Conservation (phyloP, 2,888 invertebrate species). For the Hermaeophaga mercurialis region DNA sequence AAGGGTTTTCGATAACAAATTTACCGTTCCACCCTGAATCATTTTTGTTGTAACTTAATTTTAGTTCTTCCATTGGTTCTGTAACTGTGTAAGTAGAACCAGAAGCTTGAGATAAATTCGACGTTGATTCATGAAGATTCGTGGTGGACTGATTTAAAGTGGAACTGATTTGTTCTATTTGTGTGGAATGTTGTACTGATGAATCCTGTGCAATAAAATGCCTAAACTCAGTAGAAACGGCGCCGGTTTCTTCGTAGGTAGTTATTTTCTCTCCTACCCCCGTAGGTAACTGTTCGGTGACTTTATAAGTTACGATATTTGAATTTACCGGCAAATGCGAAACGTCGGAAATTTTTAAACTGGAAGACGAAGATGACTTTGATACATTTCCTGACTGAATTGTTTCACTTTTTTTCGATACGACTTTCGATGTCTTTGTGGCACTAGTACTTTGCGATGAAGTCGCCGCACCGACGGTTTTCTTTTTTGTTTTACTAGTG, state of each 20-base stretch:
- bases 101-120: conserved; percentile 51
- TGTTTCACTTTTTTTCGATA: conserved; percentile 35
- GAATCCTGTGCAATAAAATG: conserved; percentile 52
- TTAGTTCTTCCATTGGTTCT: conserved; percentile 55
- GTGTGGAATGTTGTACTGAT: conserved; percentile 42
- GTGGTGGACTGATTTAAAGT: conserved; percentile 52
- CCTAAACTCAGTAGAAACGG: conserved; percentile 53
- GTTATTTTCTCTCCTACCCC: conserved; percentile 56
- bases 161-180: conserved; percentile 54
- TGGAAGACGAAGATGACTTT: conserved; percentile 54
- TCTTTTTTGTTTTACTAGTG: conserved; percentile 46
- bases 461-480: conserved; percentile 29
- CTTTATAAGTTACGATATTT: conserved; percentile 51
- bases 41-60: conserved; percentile 52
- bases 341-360: conserved; percentile 55
- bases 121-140: conserved; percentile 51
- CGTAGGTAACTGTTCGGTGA: conserved; percentile 53
- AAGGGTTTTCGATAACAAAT: conserved; percentile 55
- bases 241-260: conserved; percentile 50
- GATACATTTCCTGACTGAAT: conserved; percentile 44
- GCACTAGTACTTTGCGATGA: conserved; percentile 40
- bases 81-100: conserved; percentile 55
- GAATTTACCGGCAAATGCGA: conserved; percentile 54
- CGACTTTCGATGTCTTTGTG: conserved; percentile 42
- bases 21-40: conserved; percentile 61